phyloP scores from a whole-genome alignment of 2,797 vertebrate genomes.

The Sebastes reedi region DNA sequence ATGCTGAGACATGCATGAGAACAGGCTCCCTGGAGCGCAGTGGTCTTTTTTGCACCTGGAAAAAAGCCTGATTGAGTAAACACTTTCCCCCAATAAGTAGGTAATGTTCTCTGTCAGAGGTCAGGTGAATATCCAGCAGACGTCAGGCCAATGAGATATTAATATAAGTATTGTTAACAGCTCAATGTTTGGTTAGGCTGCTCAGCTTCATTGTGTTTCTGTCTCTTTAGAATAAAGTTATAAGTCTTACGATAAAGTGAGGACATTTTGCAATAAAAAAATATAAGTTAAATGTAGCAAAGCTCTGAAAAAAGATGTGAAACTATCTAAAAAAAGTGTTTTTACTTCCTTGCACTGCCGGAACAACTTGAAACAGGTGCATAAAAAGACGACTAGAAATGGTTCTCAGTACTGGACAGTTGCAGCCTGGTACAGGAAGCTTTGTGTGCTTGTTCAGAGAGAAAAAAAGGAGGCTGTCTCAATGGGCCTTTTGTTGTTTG shows the following conservation, averaged over 20 bases:
- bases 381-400: slow-evolving; percentile 33
- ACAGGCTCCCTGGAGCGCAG: slow-evolving; percentile 58
- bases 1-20: slow-evolving; percentile 76
- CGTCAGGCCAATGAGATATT: slow-evolving; percentile 3
- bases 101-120: slow-evolving; percentile 29
- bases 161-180: slow-evolving; percentile 4
- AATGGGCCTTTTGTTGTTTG: slow-evolving; percentile 84
- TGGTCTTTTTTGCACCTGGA: slow-evolving; percentile 43
- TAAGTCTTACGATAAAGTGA: background rate
- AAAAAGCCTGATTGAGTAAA: slow-evolving; percentile 54
- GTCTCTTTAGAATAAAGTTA: background rate
- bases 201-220: background rate
- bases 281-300: background rate
- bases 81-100: slow-evolving; percentile 27
- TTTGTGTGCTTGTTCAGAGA: slow-evolving; percentile 71
- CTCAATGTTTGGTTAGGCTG: background rate
- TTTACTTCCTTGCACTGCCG: background rate
- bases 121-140: slow-evolving; percentile 25
- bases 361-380: slow-evolving; percentile 69
- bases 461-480: slow-evolving; percentile 57
- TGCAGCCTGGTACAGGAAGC: slow-evolving; percentile 74
- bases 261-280: background rate
- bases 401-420: slow-evolving; percentile 55
- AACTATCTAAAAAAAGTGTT: slow-evolving; percentile 10
- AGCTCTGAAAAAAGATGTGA: slow-evolving; percentile 3